Evolutionary conservation across 2,888 invertebrate species (phyloP), one percentile per base, ranked within the genome.

Genomic region (Crematogaster levior): DNA sequence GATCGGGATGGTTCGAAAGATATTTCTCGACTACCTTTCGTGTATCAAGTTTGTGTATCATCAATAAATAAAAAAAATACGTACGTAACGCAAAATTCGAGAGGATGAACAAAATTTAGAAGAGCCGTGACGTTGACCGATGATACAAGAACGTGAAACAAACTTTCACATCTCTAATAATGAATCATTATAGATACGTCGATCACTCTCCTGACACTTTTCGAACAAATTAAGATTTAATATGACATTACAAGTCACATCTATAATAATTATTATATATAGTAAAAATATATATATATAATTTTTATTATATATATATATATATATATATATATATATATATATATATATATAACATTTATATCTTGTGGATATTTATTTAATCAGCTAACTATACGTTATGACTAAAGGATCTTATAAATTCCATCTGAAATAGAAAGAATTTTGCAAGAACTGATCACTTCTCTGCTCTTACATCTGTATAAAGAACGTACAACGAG

Each of bases 101-200:
- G 30, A 56, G n/a, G 30, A 79, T 56, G 56, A 68, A 58, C 40
- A 34, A 79, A 68, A 68, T 34, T 68, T 34, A 46, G 34, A 27
- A 43, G 30, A 21, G 37, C 9, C 21, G 27, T 68, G 77, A 77
- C 77, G 30, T 77, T 77, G 77, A 77, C 53, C 68, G 77, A 79
- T 79, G 77, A 68, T 27, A 56, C 43, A 43, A 43, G 77, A 77
- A 77, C 77, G 68, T 43, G 30, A 56, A 56, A 34, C 7, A 27
- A 53, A 53, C 51, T 65, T 51, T 75, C 56, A 56, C 21, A 15
- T 53, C 56, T 43, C 68, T 34, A 43, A 68, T 21, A 34, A 66
- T 66, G 27, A 46, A 65, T 75, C 51, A 63, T 75, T 65, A 53
- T 40, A 40, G 66, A 53, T 37, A 65, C 15, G 40, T 53, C 58